Evolutionary conservation across 2,888 invertebrate genomes (phyloP), one percentile per base, ranked within the genome.

Genomic region (Isoperla grammatica): DNA sequence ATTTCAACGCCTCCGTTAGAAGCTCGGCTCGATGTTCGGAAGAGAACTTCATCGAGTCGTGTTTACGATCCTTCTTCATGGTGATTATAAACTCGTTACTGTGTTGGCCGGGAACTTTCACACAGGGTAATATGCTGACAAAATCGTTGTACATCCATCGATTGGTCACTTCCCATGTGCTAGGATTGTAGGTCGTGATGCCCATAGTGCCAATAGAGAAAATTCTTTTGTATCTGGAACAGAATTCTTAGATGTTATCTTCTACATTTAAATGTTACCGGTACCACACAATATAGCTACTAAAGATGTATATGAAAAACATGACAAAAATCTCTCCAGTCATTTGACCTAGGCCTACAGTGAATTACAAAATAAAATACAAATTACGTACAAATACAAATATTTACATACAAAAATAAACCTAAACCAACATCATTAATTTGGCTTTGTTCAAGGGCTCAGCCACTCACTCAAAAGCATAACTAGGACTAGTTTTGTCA

Each of bases 181-280:
- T 83, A n/a, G 93, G 97, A 77, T 97, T 97, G 76, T 98, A 98
- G 1, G 99, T 99, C 49, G 97, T 94, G 68, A 99, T 90, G 35
- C 96, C 97, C 72, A 87, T 84, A 42, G 94, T 90, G 57, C 98
- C 98, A 71, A 99, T 87, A 8, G 98, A 95, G 74, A 99, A 93
- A 70, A 99, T 92, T 68, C 99, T 82, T 75, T 95, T 96, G 78
- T 99, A 99, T 72, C 90, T 90, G 69, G 35, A 68, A 68, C 45
- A 62, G 29, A 29, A 29, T 29, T 8, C 29, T n/a, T n/a, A n/a
- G 8, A 29, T 50, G 35, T 53, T 40, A 46, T 49, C 56, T 20
- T 43, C n/a, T n/a, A n/a, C n/a, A n/a, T n/a, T n/a, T n/a, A 43
- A 9, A 43, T 43, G 13, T 53, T 37, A 39, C 29, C 12, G 3